Percentiles rank a stretch among this genome's conserved stretches.
Conservation (phyloP, 1,140 invertebrate genomes). For the Drosophila grimshawi region DNA sequence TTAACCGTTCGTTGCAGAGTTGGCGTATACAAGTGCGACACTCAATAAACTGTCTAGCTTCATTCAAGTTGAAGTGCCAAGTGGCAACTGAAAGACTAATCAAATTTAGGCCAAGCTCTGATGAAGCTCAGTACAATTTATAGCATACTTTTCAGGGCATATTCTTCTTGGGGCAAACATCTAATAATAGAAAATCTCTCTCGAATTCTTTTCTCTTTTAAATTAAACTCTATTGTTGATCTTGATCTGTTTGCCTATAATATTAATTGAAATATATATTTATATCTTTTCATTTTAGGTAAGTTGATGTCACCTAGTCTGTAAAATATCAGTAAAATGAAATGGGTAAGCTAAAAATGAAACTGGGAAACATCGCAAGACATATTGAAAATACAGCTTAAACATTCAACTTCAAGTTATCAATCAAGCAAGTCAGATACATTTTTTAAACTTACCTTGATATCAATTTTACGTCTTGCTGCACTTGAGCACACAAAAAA, state of each 20-base stretch:
- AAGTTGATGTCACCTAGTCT: background rate
- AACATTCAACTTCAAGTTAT: background rate
- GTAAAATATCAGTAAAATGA: too few relatives aligned
- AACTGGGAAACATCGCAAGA: too few relatives aligned
- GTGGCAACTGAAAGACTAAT: slow-evolving; percentile 10
- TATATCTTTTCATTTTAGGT: background rate
- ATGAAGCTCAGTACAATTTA: background rate
- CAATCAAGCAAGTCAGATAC: background rate
- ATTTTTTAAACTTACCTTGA: background rate
- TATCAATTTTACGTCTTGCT: background rate
- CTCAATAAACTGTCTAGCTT: slow-evolving; percentile 1
- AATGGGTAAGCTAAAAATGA: too few relatives aligned
- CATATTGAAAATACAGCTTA: too few relatives aligned
- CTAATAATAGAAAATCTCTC: too few relatives aligned
- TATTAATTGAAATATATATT: background rate
- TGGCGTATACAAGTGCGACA: slow-evolving; percentile 9
- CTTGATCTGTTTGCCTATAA: too few relatives aligned
- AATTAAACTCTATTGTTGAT: too few relatives aligned
- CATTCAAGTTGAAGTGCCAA: slow-evolving; percentile 3
- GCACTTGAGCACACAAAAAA: too few relatives aligned
- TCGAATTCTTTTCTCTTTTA: too few relatives aligned
- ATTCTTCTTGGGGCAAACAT: too few relatives aligned
- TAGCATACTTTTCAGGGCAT: background rate
- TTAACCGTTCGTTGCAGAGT: slow-evolving; percentile 4
- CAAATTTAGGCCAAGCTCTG: slow-evolving; percentile 12